Percentiles rank a stretch among this genome's conserved stretches.
Evolutionary conservation across 1,140 invertebrate species (phyloP).

Genomic region (Oreohelix idahoensis): DNA sequence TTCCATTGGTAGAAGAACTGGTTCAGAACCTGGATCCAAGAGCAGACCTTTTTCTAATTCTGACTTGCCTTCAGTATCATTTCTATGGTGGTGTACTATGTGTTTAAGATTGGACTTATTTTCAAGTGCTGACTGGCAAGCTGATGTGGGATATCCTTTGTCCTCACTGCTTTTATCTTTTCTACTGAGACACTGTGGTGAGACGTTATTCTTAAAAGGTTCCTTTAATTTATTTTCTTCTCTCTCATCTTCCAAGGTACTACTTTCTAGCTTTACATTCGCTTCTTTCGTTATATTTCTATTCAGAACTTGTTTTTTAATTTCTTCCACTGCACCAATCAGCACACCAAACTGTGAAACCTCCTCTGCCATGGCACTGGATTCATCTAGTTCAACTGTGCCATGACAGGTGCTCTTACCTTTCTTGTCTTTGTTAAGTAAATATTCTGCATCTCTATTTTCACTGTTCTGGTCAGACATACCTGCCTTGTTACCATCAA

Average conservation of each 20-base stretch:
- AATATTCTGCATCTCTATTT: background rate
- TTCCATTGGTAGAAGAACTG: background rate
- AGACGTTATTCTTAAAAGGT: background rate
- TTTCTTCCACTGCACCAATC: background rate
- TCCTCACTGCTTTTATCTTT: background rate
- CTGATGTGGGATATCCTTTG: background rate
- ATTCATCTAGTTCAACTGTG: slow-evolving; percentile 7
- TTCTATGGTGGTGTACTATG: slow-evolving; percentile 39
- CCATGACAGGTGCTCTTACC: background rate
- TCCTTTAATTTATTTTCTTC: background rate
- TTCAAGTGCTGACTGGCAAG: background rate
- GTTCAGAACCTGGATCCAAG: background rate
- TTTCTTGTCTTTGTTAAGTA: background rate
- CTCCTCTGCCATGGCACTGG: background rate
- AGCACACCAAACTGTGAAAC: background rate
- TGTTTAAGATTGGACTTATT: background rate
- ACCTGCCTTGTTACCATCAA: background rate
- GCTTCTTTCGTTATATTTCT: background rate
- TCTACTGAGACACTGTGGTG: background rate
- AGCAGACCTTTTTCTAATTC: too few species aligned
- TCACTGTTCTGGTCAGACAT: background rate
- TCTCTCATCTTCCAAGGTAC: background rate
- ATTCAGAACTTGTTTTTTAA: background rate
- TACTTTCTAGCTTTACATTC: background rate
- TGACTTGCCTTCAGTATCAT: slow-evolving; percentile 42